Base-by-base conservation (phyloP, 2,113 vertebrate genomes). In the Nicator chloris region DNA sequence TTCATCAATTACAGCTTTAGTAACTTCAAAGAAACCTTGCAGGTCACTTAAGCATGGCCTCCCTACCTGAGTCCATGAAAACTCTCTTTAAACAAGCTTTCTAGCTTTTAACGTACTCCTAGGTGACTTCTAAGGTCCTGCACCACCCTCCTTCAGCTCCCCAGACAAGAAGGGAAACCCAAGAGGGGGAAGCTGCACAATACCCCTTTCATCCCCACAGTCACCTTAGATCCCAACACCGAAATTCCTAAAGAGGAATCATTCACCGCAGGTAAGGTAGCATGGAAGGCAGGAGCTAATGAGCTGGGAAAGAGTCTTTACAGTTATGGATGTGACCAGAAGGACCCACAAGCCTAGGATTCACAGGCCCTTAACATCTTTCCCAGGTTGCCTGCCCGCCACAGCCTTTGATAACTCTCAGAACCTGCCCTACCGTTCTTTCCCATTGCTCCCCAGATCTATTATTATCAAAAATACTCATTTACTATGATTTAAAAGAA, bases 1-100 rank as follows among this genome's bases (percentile, higher is more conserved):
- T 89, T 93, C 71, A 84, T 78, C 84, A 92, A 64, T 82, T 93
- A 92, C n/a, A 95, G 81, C 37, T 65, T 81, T 20, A 86, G 30
- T 26, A 66, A 33, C 79, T 93, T 92, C 83, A 92, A 87, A 96
- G 75, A 92, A 90, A 50, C 44, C 82, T 91, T 3, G 0, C 44
- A 72, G 77, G 85, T 76, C 80, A 82, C 40, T 83, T 72, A 30
- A 87, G 47, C 1, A 0, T 31, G 47, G 61, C 80, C 40, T 88
- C 53, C 17, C 14, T 54, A 45, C 11, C 63, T 23, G 15, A 81
- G 42, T 75, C 31, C 49, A 68, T 3, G 8, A 86, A 90, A 63
- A 80, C 17, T 23, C 10, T 11, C 64, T 66, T 93, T 82, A 86
- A 86, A 59, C 6, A 47, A 81, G 35, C 31, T 37, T 72, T 69